Evolutionary conservation across 1,140 invertebrate species (phyloP).

Genomic region (Parapsyche elsis): DNA sequence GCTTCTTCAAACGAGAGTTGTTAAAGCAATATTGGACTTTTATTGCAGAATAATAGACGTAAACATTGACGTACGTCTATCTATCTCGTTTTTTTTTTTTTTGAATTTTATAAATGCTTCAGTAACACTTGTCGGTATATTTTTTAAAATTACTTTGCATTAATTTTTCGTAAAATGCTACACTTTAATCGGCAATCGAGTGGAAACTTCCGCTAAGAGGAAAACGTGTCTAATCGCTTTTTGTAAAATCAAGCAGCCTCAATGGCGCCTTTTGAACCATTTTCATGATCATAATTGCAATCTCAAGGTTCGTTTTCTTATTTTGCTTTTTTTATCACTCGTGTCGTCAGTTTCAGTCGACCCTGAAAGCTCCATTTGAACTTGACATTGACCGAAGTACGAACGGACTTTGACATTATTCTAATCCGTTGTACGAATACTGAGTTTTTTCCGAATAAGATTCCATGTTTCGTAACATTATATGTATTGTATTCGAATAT

Average conservation of each 20-base stretch:
- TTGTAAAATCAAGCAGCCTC: not conserved
- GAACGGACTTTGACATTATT: slow-evolving; percentile 11
- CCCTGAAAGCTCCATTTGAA: slow-evolving; percentile 5
- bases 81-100: not conserved
- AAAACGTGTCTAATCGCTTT: slow-evolving; percentile 27
- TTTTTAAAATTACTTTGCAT: no score
- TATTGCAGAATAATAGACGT: not conserved
- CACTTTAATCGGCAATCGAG: not conserved
- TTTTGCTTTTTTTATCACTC: not conserved
- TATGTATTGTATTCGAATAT: not conserved
- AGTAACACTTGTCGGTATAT: no score
- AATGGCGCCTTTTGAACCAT: not conserved
- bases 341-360: not conserved
- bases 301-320: not conserved
- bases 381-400: slow-evolving; percentile 22
- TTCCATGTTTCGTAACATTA: not conserved
- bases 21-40: slow-evolving; percentile 3
- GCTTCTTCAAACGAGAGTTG: not conserved
- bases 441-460: not conserved
- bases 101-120: not conserved
- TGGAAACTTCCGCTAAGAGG: not conserved
- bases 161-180: no score
- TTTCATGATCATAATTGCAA: not conserved
- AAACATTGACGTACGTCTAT: not conserved
- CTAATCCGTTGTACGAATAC: not conserved